Base-by-base conservation (phyloP, 2,888 invertebrate genomes). In the Omphaloscelis lunosa region DNA sequence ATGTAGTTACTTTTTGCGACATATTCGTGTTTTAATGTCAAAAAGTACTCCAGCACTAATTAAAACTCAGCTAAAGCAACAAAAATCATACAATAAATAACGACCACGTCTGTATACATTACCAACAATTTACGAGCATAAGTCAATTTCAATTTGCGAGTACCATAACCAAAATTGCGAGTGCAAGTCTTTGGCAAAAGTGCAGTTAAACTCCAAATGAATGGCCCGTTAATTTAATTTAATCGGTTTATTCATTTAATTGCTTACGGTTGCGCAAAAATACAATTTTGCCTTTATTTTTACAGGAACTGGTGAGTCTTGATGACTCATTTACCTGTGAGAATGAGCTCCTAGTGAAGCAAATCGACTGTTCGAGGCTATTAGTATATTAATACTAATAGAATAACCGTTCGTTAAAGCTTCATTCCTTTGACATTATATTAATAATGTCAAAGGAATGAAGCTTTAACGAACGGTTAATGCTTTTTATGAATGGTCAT, bases 171-270 rank as follows among this genome's bases (percentile, higher is more conserved):
- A 79, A 88, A 86, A 88, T 79, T 71, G 87, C 87, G 76, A 88
- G 76, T 86, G 87, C 87, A 81, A 74, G 82, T 79, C 82, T 75
- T 80, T 67, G 78, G 76, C 77, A 69, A 77, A 86, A 87, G 81
- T 87, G 81, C 86, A 88, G 86, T 87, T 87, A 86, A 88, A 88
- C 86, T 84, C 70, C 81, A 86, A 88, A 88, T 81, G 81, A 88
- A 88, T 88, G 87, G 82, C 68, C 74, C 84, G 89, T 88, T 88
- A 80, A 88, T 88, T 88, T 84, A 84, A 88, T 88, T 88, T 81
- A 88, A 88, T 88, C 89, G 79, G 82, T 88, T 88, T 87, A 87
- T 86, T 86, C 89, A 86, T 88, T 88, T 88, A 88, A 88, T 88
- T 78, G 79, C 76, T 77, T 69, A 75, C 76, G 71, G 73, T 45